phyloP scores from a whole-genome alignment of 2,797 vertebrate genomes.

The Bucorvus abyssinicus region DNA sequence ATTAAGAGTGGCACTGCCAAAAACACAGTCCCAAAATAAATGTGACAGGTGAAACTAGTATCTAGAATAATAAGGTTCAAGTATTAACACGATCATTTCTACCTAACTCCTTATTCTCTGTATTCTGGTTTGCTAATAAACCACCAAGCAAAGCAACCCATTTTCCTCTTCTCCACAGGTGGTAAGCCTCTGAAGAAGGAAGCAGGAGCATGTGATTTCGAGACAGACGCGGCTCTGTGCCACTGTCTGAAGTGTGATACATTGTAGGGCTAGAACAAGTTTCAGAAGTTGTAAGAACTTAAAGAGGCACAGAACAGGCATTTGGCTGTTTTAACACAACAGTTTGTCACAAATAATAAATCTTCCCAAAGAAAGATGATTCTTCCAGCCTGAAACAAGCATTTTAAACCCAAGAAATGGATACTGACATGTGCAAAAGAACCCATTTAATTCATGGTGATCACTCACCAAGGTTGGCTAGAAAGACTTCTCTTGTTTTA shows the following conservation, averaged over 20 bases:
- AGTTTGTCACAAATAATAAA: background rate
- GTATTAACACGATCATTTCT: background rate
- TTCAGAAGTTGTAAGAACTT: background rate
- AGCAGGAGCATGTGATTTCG: background rate
- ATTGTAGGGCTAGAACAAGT: background rate
- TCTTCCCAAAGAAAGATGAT: background rate
- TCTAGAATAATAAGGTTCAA: background rate
- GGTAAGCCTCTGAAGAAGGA: background rate
- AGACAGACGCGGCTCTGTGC: background rate
- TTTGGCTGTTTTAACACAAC: background rate
- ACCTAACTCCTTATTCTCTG: background rate
- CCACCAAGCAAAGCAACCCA: background rate
- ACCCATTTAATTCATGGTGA: background rate
- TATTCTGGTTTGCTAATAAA: background rate
- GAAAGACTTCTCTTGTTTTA: background rate
- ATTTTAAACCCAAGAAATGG: background rate
- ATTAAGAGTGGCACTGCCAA: background rate
- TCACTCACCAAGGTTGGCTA: background rate
- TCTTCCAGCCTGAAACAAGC: background rate
- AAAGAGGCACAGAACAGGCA: background rate
- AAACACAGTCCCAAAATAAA: background rate
- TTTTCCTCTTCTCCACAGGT: background rate
- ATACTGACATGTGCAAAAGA: background rate
- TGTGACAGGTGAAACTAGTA: background rate
- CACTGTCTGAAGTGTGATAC: background rate